phyloP scores from a whole-genome alignment of 2,888 invertebrate genomes.

The Callyntrura guangdongensis region DNA sequence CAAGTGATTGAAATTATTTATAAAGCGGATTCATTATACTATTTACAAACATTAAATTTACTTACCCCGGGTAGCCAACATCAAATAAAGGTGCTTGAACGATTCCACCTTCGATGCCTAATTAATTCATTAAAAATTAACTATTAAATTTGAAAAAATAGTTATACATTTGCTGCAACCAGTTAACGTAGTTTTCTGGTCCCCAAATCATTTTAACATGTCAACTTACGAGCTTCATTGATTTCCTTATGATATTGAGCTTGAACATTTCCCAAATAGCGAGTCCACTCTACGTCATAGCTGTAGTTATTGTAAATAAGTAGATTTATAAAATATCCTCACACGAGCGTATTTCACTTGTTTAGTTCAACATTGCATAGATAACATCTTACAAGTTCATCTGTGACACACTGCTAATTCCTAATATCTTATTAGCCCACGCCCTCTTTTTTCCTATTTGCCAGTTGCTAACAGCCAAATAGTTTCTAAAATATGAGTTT shows the following conservation, averaged over 20 bases:
- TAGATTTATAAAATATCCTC: too few relatives aligned
- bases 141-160: not conserved
- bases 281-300: conserved; percentile 65
- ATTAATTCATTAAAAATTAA: not conserved
- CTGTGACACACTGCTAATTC: not conserved
- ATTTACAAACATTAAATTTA: not conserved
- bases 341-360: too few relatives aligned
- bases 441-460: conserved; percentile 27
- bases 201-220: conserved; percentile 7
- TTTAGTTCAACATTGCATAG: not conserved
- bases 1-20: too few relatives aligned
- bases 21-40: too few relatives aligned
- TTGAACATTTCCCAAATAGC: conserved; percentile 55
- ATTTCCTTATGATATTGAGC: conserved; percentile 64
- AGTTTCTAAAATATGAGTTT: conserved; percentile 59
- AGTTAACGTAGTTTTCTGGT: too few relatives aligned
- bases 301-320: too few relatives aligned
- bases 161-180: too few relatives aligned
- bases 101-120: conserved; percentile 64
- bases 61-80: conserved; percentile 66
- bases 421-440: conserved; percentile 10
- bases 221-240: conserved; percentile 69
- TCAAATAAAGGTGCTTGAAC: conserved; percentile 58
- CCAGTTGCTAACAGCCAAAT: conserved; percentile 48
- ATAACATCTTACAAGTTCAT: conserved; percentile 30